Evolutionary conservation across 2,888 invertebrate genomes (phyloP).

Genomic region (Plebejus melissa): DNA sequence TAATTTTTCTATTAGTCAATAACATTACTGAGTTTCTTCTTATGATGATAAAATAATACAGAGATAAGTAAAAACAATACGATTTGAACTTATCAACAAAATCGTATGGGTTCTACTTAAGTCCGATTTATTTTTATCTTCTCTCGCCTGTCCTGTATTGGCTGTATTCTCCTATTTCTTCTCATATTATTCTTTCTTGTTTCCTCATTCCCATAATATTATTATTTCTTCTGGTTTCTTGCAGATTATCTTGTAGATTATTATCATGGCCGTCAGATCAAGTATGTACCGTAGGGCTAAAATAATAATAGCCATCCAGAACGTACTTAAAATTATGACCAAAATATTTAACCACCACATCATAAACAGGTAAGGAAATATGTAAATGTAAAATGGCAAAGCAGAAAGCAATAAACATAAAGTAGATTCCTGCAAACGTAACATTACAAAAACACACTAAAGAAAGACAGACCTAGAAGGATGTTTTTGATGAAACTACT

Average conservation of each 20-base stretch:
- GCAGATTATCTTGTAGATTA: background rate
- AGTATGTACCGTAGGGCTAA: slow-evolving; percentile 48
- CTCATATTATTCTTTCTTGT: slow-evolving; percentile 4
- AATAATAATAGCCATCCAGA: slow-evolving; percentile 45
- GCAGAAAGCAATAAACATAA: background rate
- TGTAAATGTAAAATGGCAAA: background rate
- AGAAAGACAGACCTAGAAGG: too few species aligned
- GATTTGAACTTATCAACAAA: background rate
- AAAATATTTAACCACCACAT: slow-evolving; percentile 19
- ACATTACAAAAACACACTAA: too few species aligned
- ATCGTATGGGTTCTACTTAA: slow-evolving; percentile 27
- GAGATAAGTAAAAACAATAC: slow-evolving; percentile 7
- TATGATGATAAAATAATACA: slow-evolving; percentile 17
- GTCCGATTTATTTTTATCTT: slow-evolving; percentile 15
- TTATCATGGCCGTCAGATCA: slow-evolving; percentile 40
- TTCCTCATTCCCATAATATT: background rate
- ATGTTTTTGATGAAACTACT: too few species aligned
- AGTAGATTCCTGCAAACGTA: too few species aligned
- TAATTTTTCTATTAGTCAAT: too few species aligned
- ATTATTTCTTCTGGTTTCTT: background rate
- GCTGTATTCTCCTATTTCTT: background rate
- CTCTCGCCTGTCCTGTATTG: background rate
- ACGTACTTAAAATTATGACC: slow-evolving; percentile 52
- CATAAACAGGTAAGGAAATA: background rate
- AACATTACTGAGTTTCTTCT: background rate